Evolutionary conservation across 2,113 vertebrate genomes (phyloP), one percentile per base, ranked within the genome.

Genomic region (Condylura cristata): DNA sequence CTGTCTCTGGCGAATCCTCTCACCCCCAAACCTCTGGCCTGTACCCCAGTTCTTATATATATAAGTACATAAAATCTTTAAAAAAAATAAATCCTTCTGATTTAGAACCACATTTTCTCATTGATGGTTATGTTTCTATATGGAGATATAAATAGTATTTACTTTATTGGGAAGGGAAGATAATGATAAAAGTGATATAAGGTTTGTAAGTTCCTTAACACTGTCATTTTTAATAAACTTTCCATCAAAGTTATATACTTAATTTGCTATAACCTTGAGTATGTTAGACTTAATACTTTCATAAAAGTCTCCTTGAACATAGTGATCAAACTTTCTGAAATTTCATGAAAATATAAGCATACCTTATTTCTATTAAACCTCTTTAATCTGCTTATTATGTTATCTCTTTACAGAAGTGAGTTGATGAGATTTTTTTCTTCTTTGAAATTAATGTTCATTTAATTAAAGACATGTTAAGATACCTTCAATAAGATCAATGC

Each of bases 231-330:
- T 53, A 58, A 20, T 14, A 89, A 46, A 1, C 9, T 71, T 6
- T 61, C 22, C 13, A 28, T 68, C 30, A 63, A 90, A 74, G 6
- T 61, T 66, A 16, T 3, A 20, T 51, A 56, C 2, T 78, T 89
- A 48, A 86, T 89, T 93, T 83, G 2, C 26, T 75, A 53, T 66
- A 71, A 66, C 24, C 80, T 86, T 90, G 24, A 91, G 76, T 8
- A 76, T 24, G 14, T 44, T 24, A 68, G 28, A 71, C 8, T 51
- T 9, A 86, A 16, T 70, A 84, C 17, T 83, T 70, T 95, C 6
- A 87, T 75, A 56, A 46, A 24, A 12, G 1, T 17, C 34, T 79
- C 74, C 60, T 18, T 58, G 12, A 82, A 80, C 1, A 85, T 41
- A 58, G 22, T 82, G 56, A 85, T 65, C 37, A 75, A 68, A 48